phyloP scores from a whole-genome alignment of 1,140 invertebrate species.

The Pogonognathellus flavescens region DNA sequence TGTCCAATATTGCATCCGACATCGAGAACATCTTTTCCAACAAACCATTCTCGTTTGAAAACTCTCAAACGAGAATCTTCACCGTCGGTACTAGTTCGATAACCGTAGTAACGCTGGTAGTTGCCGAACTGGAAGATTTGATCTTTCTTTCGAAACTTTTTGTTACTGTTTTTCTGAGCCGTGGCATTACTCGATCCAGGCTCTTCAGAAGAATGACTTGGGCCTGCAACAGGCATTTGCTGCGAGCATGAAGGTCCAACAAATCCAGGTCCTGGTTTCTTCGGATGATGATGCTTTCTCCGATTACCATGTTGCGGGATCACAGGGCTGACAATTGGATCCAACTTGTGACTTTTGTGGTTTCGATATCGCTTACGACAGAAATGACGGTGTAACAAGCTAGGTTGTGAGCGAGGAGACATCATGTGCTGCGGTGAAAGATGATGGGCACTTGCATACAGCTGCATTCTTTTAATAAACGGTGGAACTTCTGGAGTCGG shows the following conservation, averaged over 20 bases:
- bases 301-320: conserved; percentile 66
- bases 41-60: conserved; percentile 88
- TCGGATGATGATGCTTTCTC: conserved; percentile 68
- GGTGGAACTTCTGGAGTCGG: conserved; percentile 44
- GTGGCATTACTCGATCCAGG: conserved; percentile 71
- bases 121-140: conserved; percentile 92
- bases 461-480: conserved; percentile 26
- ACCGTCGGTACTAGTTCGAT: conserved; percentile 83
- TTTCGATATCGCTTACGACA: conserved; percentile 57
- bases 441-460: conserved; percentile 14
- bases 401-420: conserved; percentile 39
- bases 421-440: conserved; percentile 51
- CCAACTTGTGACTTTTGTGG: conserved; percentile 71
- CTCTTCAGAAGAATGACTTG: conserved; percentile 28
- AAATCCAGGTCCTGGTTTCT: conserved; percentile 63
- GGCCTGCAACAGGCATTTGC: neutral
- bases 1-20: conserved; percentile 98
- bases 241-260: conserved; percentile 66
- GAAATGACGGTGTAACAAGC: conserved; percentile 48
- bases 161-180: conserved; percentile 72
- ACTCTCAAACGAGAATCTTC: conserved; percentile 85
- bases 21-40: conserved; percentile 92
- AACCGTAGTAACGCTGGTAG: conserved; percentile 97
- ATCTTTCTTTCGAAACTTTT: conserved; percentile 73
- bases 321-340: conserved; percentile 89